Conservation (phyloP, 2,888 invertebrate species). For the Sialis fuliginosa region DNA sequence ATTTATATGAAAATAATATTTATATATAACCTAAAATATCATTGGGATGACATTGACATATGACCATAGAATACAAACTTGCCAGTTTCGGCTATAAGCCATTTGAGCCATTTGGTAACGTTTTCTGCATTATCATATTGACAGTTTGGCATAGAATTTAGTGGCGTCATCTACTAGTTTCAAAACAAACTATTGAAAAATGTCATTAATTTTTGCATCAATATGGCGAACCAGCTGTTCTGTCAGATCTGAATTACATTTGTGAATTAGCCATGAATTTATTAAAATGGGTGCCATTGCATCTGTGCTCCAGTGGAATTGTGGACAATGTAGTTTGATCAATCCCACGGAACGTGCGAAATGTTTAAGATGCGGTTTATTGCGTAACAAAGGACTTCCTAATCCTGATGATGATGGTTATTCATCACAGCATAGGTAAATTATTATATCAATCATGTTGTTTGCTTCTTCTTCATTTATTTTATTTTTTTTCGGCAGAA, state of each 20-base stretch:
- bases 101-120: no score
- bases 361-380: slow-evolving; percentile 62
- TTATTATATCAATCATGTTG: slow-evolving; percentile 12
- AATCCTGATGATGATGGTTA: slow-evolving; percentile 33
- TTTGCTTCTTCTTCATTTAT: slow-evolving; percentile 3
- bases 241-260: slow-evolving; percentile 2
- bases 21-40: no score
- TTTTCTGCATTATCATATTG: no score
- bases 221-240: slow-evolving; percentile 6
- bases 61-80: no score
- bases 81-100: no score
- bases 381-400: slow-evolving; percentile 8
- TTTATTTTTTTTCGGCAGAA: slow-evolving; percentile 1
- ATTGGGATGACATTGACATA: no score
- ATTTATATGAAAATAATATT: no score
- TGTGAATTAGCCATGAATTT: slow-evolving; percentile 28
- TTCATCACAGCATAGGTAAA: slow-evolving; percentile 13
- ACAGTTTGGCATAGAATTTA: no score
- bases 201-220: neutral
- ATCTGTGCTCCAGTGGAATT: slow-evolving; percentile 87
- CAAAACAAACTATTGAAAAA: no score
- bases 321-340: slow-evolving; percentile 72
- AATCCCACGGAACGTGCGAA: slow-evolving; percentile 72
- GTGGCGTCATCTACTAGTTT: no score
- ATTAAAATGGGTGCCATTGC: slow-evolving; percentile 76